A percentile compares a stretch with the other conserved stretches of the same genome.
Conservation (phyloP, 2,888 invertebrate genomes). For the Eristalis pertinax region DNA sequence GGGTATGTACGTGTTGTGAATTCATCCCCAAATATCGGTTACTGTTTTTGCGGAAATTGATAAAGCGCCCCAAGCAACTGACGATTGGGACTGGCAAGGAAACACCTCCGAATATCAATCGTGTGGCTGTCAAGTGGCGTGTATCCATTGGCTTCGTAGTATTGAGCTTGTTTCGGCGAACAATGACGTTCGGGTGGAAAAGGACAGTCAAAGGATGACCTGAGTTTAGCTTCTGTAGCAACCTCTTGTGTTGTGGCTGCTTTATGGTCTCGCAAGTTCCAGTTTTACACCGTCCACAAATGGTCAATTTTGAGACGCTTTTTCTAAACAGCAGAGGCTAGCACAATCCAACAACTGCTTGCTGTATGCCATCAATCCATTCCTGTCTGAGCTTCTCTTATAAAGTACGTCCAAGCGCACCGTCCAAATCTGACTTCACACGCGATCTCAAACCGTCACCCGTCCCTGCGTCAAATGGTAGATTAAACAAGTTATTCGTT, state of each 20-base stretch:
- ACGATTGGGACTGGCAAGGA: not conserved
- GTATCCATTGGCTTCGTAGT: not conserved
- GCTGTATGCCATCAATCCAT: not conserved
- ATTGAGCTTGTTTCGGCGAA: not conserved
- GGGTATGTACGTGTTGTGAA: not conserved
- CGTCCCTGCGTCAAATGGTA: not conserved
- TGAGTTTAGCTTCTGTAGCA: no score
- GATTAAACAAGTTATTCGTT: conserved; percentile 8
- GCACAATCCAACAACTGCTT: no score
- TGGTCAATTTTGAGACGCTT: no score
- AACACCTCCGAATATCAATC: not conserved
- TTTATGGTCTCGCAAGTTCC: no score
- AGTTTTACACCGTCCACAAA: no score
- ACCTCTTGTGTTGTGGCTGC: no score
- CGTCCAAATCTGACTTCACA: not conserved
- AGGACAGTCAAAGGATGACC: no score
- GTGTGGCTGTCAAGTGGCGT: not conserved
- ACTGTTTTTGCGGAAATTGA: not conserved
- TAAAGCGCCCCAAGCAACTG: not conserved
- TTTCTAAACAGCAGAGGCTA: no score
- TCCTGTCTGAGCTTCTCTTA: not conserved
- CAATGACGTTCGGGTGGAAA: no score
- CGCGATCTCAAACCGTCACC: not conserved
- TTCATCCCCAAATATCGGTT: not conserved
- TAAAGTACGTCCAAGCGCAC: not conserved